Base-by-base conservation (phyloP, 2,888 invertebrate species). In the Coelopa pilipes region DNA sequence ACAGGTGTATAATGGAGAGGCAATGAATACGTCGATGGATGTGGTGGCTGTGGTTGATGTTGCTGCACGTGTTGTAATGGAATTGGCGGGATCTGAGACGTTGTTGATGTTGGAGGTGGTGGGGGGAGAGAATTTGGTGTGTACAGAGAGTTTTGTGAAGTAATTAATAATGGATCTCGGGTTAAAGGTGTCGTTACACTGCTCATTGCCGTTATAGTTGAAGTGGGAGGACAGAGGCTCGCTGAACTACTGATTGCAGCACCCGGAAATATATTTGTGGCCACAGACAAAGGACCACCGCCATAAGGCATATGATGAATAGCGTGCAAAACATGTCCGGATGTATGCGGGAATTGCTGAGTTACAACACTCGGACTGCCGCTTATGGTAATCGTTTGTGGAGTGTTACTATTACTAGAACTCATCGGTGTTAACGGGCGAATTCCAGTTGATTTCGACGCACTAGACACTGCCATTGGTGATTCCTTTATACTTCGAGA, bases 401-500 rank as follows among this genome's bases (percentile, higher is more conserved):
- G 46, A 34, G 71, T 49, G 17, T 11, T 47, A 7, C 34, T 69
- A 17, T 50, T 65, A 19, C 34, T 63, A 47, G 74, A 63, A 49
- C 66, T 77, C 63, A 81, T 76, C 5, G 83, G 82, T 12, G 82
- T 81, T 24, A 80, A 72, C 4, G 82, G 79, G 21, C 81, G 76
- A 73, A 81, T 73, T 70, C 78, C 79, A 15, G 77, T 72, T 63
- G 76, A 65, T 10, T 62, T 62, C n/a, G 34, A 62, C 21, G 34
- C 62, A 15, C 66, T 50, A 7, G 66, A 15, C 19, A 24, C 65
- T 11, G 34, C 65, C 60, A 60, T 60, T 21, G 62, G 53, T 19
- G 62, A 49, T 13, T 70, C 70, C 53, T 70, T 70, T 11, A 62
- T 24, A 53, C 62, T 79, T 9, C 85, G 81, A 76, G 91, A 90